These are phyloP conservation scores for Drosophila mettleri DNA, from an alignment of 2,888 invertebrate genomes.

Conservation along the genomic window DNA sequence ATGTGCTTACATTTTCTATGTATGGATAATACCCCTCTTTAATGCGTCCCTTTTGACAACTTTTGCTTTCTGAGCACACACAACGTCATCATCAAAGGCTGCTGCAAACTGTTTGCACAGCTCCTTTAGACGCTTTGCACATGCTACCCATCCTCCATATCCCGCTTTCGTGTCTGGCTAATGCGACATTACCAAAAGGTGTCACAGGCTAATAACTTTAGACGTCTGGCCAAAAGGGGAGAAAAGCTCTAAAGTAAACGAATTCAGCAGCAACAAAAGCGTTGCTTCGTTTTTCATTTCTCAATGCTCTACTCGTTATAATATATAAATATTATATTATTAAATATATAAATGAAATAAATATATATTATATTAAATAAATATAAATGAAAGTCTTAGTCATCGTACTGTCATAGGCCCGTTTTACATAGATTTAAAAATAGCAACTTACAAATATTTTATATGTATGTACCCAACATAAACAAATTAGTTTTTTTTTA, in stretches of 20 bases:
- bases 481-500: background rate
- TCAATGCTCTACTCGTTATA: background rate
- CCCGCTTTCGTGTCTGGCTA: conserved; percentile 37
- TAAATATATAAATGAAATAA: too few relatives aligned
- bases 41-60: conserved; percentile 17
- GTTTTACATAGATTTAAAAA: too few relatives aligned
- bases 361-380: too few relatives aligned
- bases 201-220: conserved; percentile 75
- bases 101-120: conserved; percentile 44
- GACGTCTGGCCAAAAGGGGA: conserved; percentile 31
- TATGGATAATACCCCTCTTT: conserved; percentile 10
- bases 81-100: conserved; percentile 10
- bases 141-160: background rate
- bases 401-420: too few relatives aligned
- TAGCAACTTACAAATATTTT: too few relatives aligned
- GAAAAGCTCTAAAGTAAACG: conserved; percentile 65
- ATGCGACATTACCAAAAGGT: conserved; percentile 66
- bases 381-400: too few relatives aligned
- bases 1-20: background rate
- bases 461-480: too few relatives aligned
- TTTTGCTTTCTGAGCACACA: conserved; percentile 47
- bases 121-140: conserved; percentile 16
- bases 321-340: too few relatives aligned
- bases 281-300: background rate
- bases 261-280: conserved; percentile 6